Percentiles rank a stretch among this genome's conserved stretches.
Evolutionary conservation across 2,113 vertebrate genomes (phyloP).

Genomic region (Pelecanus crispus): DNA sequence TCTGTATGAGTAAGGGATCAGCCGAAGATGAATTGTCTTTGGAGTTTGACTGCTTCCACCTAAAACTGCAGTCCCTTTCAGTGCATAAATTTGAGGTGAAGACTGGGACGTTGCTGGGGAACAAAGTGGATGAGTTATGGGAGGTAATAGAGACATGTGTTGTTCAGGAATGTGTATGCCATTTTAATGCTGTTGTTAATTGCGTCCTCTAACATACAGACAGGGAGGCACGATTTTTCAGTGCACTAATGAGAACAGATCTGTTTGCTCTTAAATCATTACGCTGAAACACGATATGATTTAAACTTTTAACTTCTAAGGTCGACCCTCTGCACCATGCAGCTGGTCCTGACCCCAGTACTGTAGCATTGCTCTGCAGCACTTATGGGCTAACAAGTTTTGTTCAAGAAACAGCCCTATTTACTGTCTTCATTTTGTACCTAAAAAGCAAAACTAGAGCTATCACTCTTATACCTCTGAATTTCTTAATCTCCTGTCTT

Average conservation of each 20-base stretch:
- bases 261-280: constrained; percentile 34
- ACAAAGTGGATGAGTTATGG: constrained; percentile 22
- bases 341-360: not conserved
- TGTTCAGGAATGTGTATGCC: not conserved
- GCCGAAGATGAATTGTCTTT: constrained; percentile 3
- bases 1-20: not conserved
- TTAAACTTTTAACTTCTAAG: constrained; percentile 33
- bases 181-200: constrained; percentile 9
- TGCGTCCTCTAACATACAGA: constrained; percentile 2
- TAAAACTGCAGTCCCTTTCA: not conserved
- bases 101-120: not conserved
- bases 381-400: not conserved
- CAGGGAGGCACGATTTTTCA: not conserved
- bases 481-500: not conserved
- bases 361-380: not conserved
- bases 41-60: not conserved
- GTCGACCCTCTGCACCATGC: not conserved
- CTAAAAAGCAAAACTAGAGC: not conserved
- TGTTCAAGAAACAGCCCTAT: not conserved
- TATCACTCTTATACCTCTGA: not conserved
- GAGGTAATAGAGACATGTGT: not conserved
- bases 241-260: constrained; percentile 11
- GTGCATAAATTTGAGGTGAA: constrained; percentile 48
- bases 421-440: not conserved
- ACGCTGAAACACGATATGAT: not conserved